These are phyloP conservation scores for Drosophila cracens DNA, from an alignment of 2,888 invertebrate species.

Conservation along the genomic window DNA sequence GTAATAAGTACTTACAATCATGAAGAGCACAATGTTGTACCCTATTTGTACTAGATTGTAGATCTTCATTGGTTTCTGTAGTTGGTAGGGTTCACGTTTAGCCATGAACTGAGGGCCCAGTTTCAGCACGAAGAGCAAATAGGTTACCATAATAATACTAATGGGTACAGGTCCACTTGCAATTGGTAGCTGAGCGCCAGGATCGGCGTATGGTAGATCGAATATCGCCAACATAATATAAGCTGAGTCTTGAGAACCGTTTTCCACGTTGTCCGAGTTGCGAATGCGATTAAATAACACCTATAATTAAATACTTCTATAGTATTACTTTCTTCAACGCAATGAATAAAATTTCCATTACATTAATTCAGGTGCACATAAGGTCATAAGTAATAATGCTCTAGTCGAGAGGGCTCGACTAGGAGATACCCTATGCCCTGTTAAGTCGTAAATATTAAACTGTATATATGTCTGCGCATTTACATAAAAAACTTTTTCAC, in stretches of 20 bases:
- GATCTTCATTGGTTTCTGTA: conserved; percentile 17
- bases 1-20: conserved; percentile 4
- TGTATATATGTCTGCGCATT: neutral
- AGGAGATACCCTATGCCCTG: neutral
- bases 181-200: conserved; percentile 9
- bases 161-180: conserved; percentile 15
- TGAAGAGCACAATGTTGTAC: conserved; percentile 25
- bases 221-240: conserved; percentile 19
- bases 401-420: too few species aligned
- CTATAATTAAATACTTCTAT: too few species aligned
- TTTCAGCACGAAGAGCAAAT: conserved; percentile 32
- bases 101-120: conserved; percentile 32
- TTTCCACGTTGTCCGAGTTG: neutral
- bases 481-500: too few species aligned
- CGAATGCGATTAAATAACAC: neutral
- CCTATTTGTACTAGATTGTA: conserved; percentile 33
- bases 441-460: neutral
- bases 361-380: neutral
- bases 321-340: neutral
- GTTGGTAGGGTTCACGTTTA: conserved; percentile 28
- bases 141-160: conserved; percentile 4
- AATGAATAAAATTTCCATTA: neutral
- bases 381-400: too few species aligned
- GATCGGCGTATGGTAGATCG: conserved; percentile 18
- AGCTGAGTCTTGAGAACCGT: neutral